Evolutionary conservation across 2,797 vertebrate species (phyloP), one percentile per base, ranked within the genome.

Genomic region (Fistularia commersonii): DNA sequence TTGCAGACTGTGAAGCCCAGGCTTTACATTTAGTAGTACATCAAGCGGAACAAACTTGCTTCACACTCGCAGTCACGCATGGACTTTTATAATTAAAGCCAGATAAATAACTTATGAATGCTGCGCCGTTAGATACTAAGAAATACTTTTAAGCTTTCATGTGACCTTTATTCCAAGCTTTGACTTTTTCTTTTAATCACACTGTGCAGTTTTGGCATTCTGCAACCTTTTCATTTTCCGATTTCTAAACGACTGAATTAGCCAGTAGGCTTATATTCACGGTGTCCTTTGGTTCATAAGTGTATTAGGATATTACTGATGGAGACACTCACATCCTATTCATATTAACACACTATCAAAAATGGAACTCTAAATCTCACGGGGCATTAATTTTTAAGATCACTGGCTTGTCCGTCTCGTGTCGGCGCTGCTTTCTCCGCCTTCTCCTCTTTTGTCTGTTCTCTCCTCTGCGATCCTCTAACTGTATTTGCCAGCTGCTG

Each of bases 401-500:
- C 4, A 10, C 41, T 38, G 49, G 48, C 49, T 52, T 49, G 50
- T 61, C 65, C 45, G 40, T 69, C 64, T 54, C 41, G 51, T 40
- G 65, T 51, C 52, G 61, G 68, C 75, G 55, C 50, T 34, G 68
- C 66, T 54, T 39, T 46, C 63, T 77, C 50, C 71, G 68, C 57
- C 51, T 69, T 55, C 48, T 57, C 34, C 39, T 51, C 46, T 44
- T 42, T 64, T 45, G n/a, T 54, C 42, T 47, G 56, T 48, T 55
- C 49, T 57, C 51, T 43, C n/a, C 48, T 32, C 8, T 49, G 38
- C 32, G 32, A 32, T 38, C 32, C 37, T 51, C 32, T 45, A 13
- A 13, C 41, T 46, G 31, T 43, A 7, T 83, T 73, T 84, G 79
- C 79, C 83, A 83, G 77, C 81, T 81, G 77, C 48, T 65, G 51